Evolutionary conservation across 2,797 vertebrate genomes (phyloP).

Genomic region (Onychomys leucogaster): DNA sequence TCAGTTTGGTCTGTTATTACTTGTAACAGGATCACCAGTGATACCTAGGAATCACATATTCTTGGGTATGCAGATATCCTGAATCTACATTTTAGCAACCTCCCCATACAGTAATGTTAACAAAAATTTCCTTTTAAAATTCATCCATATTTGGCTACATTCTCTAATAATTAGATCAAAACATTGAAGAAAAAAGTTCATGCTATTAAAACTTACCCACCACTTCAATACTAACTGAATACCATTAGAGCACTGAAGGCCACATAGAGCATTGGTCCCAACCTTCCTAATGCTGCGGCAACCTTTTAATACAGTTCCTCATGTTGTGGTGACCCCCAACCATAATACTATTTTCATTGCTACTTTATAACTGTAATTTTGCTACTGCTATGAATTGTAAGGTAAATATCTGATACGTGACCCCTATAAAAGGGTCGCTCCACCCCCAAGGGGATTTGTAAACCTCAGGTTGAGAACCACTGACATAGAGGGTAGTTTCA

Average conservation of each 20-base stretch:
- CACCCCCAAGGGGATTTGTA: not conserved
- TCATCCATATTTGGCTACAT: not conserved
- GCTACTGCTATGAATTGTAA: not conserved
- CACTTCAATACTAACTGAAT: constrained; percentile 41
- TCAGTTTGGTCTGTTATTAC: not conserved
- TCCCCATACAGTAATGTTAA: not conserved
- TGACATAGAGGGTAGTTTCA: not conserved
- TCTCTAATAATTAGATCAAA: constrained; percentile 9
- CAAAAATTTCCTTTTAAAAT: constrained; percentile 1
- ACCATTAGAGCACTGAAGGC: constrained; percentile 16
- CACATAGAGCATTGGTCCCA: not conserved
- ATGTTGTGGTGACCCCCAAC: not conserved
- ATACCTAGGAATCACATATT: not conserved
- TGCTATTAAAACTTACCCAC: not conserved
- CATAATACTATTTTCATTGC: not conserved
- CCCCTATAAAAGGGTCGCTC: not conserved
- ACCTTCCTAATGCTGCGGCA: not conserved
- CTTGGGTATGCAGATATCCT: not conserved
- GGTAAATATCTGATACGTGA: not conserved
- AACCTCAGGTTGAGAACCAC: not conserved
- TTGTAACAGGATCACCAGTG: constrained; percentile 10
- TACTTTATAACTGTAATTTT: not conserved
- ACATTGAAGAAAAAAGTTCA: constrained; percentile 2
- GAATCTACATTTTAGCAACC: constrained; percentile 40
- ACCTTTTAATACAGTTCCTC: not conserved